Base-by-base conservation (phyloP, 1,140 invertebrate genomes). In the Drosophila azteca region DNA sequence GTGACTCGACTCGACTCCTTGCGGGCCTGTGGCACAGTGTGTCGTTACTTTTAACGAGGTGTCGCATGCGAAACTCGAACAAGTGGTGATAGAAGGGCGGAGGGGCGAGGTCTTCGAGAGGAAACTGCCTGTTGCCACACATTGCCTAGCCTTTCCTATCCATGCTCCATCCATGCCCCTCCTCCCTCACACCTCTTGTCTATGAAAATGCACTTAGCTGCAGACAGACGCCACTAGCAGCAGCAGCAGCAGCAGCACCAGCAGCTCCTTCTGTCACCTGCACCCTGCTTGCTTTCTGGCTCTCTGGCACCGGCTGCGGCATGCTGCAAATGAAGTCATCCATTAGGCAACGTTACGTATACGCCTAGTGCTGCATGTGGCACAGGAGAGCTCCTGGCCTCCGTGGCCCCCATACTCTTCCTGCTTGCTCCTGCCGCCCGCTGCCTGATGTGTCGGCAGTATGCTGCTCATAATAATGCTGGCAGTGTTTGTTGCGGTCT, bases 41-140 rank as follows among this genome's bases (percentile, higher is more conserved):
- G 83, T 87, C 83, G 83, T 87, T 87, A 87, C 83, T 88, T 89
- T 87, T 87, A 87, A 87, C 79, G 83, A 87, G 83, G 83, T 87
- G 83, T 87, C 83, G 83, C 83, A 88, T 79, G 71, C 83, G 71
- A 88, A 83, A 77, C 62, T 78, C 73, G 78, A 49, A 51, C 68
- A 83, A 77, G 72, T 68, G 73, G 64, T 64, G 46, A 58, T 50
- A 39, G 53, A 26, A 13, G 13, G 26, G 39, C 7, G 45, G 8
- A 11, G 61, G 43, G 20, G 22, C 11, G 2, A 5, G 8, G 22
- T 15, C 17, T 11, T 39, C 43, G n/a, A 43, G 44, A 41, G 26
- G 26, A 77, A 65, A 68, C 83, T 75, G 85, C 83, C 83, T 73
- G 82, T 87, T 87, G 83, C 70, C 71, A 69, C 54, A 46, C 49